Conservation (phyloP, 2,888 invertebrate genomes). For the Brenthis hecate region DNA sequence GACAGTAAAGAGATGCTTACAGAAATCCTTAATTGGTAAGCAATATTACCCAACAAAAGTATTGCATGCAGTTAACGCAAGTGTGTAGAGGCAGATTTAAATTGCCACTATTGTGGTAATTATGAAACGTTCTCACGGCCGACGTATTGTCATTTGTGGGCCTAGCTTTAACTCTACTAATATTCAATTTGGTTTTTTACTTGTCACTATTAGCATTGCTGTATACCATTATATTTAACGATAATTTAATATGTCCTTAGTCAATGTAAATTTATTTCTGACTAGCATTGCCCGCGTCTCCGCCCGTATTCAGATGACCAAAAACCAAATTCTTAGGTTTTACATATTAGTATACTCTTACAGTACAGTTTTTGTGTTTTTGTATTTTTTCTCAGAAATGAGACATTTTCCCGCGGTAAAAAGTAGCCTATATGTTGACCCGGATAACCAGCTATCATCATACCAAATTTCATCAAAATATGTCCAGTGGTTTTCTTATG, state of each 20-base stretch:
- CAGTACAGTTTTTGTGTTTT: no score
- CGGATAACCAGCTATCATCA: no score
- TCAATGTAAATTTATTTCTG: slow-evolving; percentile 4
- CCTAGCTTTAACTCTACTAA: slow-evolving; percentile 47
- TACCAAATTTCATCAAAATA: no score
- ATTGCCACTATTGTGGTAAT: slow-evolving; percentile 67
- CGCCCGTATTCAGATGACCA: no score
- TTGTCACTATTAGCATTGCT: not conserved
- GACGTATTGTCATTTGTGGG: slow-evolving; percentile 56
- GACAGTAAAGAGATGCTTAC: slow-evolving; percentile 2
- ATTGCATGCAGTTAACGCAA: slow-evolving; percentile 58
- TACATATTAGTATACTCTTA: no score
- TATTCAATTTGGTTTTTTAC: slow-evolving; percentile 34
- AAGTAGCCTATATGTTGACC: no score
- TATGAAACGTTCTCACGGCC: slow-evolving; percentile 74
- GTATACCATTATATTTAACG: slow-evolving; percentile 21
- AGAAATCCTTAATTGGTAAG: slow-evolving; percentile 44
- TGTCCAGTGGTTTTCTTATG: no score
- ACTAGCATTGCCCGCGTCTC: no score
- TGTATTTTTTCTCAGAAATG: no score
- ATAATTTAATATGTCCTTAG: not conserved
- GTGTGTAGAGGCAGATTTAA: slow-evolving; percentile 64
- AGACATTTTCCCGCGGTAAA: no score
- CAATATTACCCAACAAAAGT: slow-evolving; percentile 52
- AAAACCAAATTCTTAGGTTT: no score